Evolutionary conservation across 2,797 vertebrate genomes (phyloP).

Genomic region (Pangasius macronema): DNA sequence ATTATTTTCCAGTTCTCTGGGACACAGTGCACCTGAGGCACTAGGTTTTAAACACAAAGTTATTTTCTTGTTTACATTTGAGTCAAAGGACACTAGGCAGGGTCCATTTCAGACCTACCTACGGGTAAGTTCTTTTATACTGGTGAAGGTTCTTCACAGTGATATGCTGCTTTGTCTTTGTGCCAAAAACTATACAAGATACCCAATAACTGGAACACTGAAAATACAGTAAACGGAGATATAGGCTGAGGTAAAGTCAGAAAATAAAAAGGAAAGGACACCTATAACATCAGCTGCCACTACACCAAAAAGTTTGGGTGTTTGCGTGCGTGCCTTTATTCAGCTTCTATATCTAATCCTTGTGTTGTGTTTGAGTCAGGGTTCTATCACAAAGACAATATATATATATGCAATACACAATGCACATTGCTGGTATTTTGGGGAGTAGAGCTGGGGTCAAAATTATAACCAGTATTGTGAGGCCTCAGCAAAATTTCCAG

Average conservation of each 20-base stretch:
- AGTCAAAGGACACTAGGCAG: not conserved
- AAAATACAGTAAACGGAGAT: not conserved
- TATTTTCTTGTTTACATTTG: not conserved
- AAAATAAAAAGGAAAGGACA: not conserved
- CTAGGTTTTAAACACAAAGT: not conserved
- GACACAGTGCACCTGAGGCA: not conserved
- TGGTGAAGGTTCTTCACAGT: not conserved
- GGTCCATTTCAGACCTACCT: not conserved
- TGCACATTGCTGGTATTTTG: not conserved
- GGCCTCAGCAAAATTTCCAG: not conserved
- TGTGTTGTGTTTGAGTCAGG: not conserved
- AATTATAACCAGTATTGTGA: not conserved
- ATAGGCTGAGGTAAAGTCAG: constrained; percentile 5
- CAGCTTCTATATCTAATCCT: not conserved
- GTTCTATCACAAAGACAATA: too few relatives aligned
- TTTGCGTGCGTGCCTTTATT: not conserved
- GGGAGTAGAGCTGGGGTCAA: not conserved
- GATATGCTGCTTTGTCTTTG: not conserved
- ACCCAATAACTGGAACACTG: not conserved
- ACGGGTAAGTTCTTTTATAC: not conserved
- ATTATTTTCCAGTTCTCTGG: not conserved
- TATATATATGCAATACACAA: too few relatives aligned
- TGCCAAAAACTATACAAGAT: not conserved
- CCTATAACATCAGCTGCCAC: not conserved
- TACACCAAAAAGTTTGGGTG: not conserved